phyloP scores from a whole-genome alignment of 2,113 vertebrate species.

The Brachirus orientalis region DNA sequence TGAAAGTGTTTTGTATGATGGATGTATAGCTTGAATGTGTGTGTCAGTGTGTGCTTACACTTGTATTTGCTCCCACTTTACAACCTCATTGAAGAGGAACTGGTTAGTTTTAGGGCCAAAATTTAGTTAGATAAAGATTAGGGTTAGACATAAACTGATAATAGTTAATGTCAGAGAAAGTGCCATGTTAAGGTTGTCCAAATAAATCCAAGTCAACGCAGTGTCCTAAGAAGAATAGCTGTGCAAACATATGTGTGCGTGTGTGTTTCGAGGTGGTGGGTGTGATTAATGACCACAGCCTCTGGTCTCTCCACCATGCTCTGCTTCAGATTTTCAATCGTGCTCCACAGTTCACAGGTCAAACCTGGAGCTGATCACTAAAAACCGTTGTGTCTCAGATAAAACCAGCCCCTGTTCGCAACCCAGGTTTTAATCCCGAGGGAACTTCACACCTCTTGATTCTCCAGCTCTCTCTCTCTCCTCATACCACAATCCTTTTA shows the following conservation, averaged over 20 bases:
- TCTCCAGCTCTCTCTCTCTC: background rate
- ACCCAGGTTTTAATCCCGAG: constrained; percentile 55
- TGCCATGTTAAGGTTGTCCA: too few relatives aligned
- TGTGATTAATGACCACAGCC: constrained; percentile 79
- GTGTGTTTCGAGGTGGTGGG: constrained; percentile 26
- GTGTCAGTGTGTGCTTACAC: too few relatives aligned
- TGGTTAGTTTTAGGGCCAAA: too few relatives aligned
- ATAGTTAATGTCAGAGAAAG: too few relatives aligned
- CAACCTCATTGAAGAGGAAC: too few relatives aligned
- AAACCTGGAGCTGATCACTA: constrained; percentile 51
- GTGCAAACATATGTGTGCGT: constrained; percentile 33
- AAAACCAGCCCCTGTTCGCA: constrained; percentile 32
- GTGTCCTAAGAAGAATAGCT: too few relatives aligned
- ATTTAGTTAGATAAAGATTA: too few relatives aligned
- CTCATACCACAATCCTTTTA: constrained; percentile 32
- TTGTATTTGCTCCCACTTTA: too few relatives aligned
- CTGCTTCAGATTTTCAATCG: constrained; percentile 73
- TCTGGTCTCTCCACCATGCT: constrained; percentile 47
- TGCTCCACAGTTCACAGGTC: constrained; percentile 74
- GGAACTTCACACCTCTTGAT: constrained; percentile 20
- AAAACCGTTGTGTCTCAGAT: constrained; percentile 47
- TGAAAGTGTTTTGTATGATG: too few relatives aligned
- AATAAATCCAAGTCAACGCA: too few relatives aligned
- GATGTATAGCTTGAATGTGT: too few relatives aligned
- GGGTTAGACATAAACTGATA: too few relatives aligned